Evolutionary conservation across 2,888 invertebrate species (phyloP).

Genomic region (Pegoplata infirma): DNA sequence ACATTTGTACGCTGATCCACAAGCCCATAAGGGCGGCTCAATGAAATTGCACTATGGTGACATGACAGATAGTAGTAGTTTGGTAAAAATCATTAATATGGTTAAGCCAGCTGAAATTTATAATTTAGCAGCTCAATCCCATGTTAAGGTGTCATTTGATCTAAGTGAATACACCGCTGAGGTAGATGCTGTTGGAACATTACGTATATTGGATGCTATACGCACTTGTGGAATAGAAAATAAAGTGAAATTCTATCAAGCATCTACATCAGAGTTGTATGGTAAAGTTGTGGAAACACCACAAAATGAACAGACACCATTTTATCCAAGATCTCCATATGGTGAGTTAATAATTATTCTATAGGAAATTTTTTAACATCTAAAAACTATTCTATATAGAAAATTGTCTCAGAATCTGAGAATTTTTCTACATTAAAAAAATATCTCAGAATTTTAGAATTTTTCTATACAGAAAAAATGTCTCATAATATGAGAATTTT

Average conservation of each 20-base stretch:
- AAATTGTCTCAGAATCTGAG: no score
- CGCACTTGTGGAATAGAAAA: conserved; percentile 91
- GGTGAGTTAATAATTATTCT: conserved; percentile 82
- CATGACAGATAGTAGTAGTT: conserved; percentile 97
- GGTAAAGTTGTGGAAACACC: conserved; percentile 96
- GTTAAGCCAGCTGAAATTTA: conserved; percentile 93
- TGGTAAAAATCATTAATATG: conserved; percentile 88
- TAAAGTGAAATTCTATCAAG: conserved; percentile 93
- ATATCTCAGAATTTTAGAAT: no score
- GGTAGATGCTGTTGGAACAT: conserved; percentile 96
- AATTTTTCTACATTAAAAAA: no score
- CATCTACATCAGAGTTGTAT: conserved; percentile 96
- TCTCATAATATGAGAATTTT: no score
- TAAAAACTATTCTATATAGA: no score
- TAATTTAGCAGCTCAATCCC: conserved; percentile 98
- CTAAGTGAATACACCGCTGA: conserved; percentile 99
- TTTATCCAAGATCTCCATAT: conserved; percentile 97
- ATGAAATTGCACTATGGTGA: conserved; percentile 99
- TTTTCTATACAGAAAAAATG: no score
- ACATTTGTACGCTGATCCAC: conserved; percentile 95
- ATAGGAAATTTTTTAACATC: no score
- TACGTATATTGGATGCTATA: conserved; percentile 94
- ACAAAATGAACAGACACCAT: conserved; percentile 96
- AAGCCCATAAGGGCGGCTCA: conserved; percentile 90
- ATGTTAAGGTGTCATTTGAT: conserved; percentile 99